These are phyloP conservation scores for Cyprinus carpio DNA, from an alignment of 2,113 vertebrate genomes.

Conservation along the genomic window DNA sequence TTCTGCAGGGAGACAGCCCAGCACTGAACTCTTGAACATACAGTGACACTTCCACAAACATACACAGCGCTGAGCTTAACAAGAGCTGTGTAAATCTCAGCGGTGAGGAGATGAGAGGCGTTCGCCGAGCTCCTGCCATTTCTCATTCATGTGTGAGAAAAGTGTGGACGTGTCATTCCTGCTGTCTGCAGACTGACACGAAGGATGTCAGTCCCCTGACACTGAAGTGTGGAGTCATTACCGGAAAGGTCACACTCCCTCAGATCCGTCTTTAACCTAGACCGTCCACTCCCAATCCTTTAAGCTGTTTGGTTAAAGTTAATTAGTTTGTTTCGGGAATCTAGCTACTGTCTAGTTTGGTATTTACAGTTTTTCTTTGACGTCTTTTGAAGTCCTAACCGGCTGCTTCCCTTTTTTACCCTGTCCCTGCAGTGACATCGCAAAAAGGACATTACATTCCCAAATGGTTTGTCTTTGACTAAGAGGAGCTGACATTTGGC, in stretches of 20 bases:
- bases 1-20: background rate
- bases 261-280: constrained; percentile 10
- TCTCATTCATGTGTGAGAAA: constrained; percentile 43
- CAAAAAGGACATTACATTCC: constrained; percentile 50
- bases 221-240: constrained; percentile 51
- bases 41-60: background rate
- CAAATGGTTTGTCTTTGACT: constrained; percentile 56
- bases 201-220: constrained; percentile 27
- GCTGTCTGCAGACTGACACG: background rate
- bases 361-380: constrained; percentile 36
- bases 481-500: constrained; percentile 58
- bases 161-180: constrained; percentile 42
- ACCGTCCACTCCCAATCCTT: constrained; percentile 9
- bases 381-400: background rate
- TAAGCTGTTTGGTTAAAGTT: constrained; percentile 33
- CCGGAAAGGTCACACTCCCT: constrained; percentile 47
- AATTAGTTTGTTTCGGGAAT: constrained; percentile 26
- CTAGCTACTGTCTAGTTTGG: background rate
- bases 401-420: background rate
- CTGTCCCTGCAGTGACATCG: constrained; percentile 4
- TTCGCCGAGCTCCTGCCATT: constrained; percentile 15
- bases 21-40: background rate
- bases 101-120: background rate
- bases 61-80: background rate
- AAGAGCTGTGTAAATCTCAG: background rate